phyloP scores from a whole-genome alignment of 2,888 invertebrate species.

The Mechanitis messenoides region DNA sequence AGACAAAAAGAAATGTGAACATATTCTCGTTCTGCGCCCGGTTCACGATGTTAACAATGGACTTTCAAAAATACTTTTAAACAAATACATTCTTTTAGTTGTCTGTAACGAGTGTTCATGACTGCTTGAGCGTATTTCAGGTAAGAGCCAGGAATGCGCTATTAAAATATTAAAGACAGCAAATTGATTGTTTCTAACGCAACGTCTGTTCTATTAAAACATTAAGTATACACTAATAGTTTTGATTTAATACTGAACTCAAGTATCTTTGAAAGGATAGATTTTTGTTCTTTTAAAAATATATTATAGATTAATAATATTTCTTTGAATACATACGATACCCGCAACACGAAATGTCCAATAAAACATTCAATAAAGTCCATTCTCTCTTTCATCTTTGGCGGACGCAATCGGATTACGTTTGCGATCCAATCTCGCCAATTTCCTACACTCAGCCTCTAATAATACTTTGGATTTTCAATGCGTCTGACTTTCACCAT shows the following conservation, averaged over 20 bases:
- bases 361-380: slow-evolving; percentile 22
- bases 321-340: not conserved
- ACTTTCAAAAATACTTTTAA: not conserved
- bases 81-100: too few relatives aligned
- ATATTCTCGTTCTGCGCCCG: not conserved
- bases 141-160: too few relatives aligned
- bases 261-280: not conserved
- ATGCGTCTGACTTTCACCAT: not conserved
- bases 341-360: slow-evolving; percentile 11
- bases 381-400: slow-evolving; percentile 22
- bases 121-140: too few relatives aligned
- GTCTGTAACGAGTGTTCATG: too few relatives aligned
- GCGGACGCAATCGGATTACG: slow-evolving; percentile 29
- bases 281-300: not conserved
- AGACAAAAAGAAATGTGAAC: not conserved
- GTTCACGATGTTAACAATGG: not conserved
- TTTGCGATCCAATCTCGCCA: slow-evolving; percentile 24
- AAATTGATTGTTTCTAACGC: too few relatives aligned
- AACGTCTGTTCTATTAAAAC: too few relatives aligned
- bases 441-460: slow-evolving; percentile 20
- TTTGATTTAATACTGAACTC: too few relatives aligned
- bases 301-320: not conserved
- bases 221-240: too few relatives aligned
- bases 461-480: slow-evolving; percentile 7
- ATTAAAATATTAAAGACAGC: too few relatives aligned